Base-by-base conservation (phyloP, 1,140 invertebrate genomes). In the Lepidostoma basale region DNA sequence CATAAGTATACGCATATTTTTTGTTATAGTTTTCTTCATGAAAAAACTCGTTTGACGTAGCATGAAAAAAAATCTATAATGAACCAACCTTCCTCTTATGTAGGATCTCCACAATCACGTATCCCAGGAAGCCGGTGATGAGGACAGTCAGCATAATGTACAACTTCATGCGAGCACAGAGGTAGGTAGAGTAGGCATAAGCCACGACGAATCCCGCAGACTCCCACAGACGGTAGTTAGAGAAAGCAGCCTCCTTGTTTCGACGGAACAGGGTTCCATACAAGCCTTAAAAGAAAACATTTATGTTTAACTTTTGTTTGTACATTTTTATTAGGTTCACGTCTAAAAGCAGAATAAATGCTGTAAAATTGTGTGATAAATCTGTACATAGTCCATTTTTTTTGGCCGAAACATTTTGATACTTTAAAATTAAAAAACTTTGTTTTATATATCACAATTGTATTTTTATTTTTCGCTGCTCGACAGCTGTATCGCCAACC, bases 171-270 rank as follows among this genome's bases (percentile, higher is more conserved):
- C 91, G 83, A 14, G 95, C 92, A 80, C 94, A 96, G 3, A 97
- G 83, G 72, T 92, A 90, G 2, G 92, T 94, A 63, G 90, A 93
- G 79, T 94, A 92, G 0, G 92, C 89, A 75, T 97, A 98, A 4
- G 94, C 94, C 6, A 97, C 88, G 1, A 97, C 93, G 74, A 97
- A 95, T 0, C 97, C 97, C 18, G 92, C 86, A 36, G 92, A 94
- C 81, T 98, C 96, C 92, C 96, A 96, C 14, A 98, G 87, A 42
- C 96, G 88, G 81, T 94, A 98, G 81, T 97, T 98, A 67, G 95
- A 96, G 85, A 98, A 98, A 0, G 96, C 96, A 0, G 96, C 93
- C 79, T 98, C 96, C 76, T 97, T 94, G 79, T 96, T 93, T 33
- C 94, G 87, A 59, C 93, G 84, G 83, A 97, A 98, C 14, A 97